Evolutionary conservation across 2,888 invertebrate genomes (phyloP).

Genomic region (Trichopoda pennipes): DNA sequence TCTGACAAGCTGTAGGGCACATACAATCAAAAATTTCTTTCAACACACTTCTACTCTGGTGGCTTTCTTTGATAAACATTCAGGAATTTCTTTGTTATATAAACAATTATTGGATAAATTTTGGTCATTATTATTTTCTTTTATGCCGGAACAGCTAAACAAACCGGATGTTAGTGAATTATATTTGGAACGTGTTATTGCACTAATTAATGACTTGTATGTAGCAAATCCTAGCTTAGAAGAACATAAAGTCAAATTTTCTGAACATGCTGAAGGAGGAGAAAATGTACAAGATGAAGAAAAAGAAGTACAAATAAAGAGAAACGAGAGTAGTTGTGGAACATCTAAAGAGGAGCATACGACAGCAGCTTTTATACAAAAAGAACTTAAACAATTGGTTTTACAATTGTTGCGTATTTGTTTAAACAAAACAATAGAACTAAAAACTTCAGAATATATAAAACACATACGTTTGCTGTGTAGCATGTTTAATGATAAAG

Average conservation of each 20-base stretch:
- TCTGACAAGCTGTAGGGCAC: slow-evolving; percentile 78
- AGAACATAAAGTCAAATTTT: slow-evolving; percentile 83
- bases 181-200: slow-evolving; percentile 79
- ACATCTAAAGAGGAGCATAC: slow-evolving; percentile 51
- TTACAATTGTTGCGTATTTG: slow-evolving; percentile 80
- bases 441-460: slow-evolving; percentile 81
- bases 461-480: slow-evolving; percentile 83
- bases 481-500: slow-evolving; percentile 82
- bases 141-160: slow-evolving; percentile 72
- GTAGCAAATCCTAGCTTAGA: slow-evolving; percentile 79
- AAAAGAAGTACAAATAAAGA: too few species aligned
- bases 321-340: slow-evolving; percentile 1
- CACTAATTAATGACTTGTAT: slow-evolving; percentile 80
- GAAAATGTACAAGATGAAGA: too few species aligned
- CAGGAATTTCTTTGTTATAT: slow-evolving; percentile 74
- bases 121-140: slow-evolving; percentile 75
- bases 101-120: slow-evolving; percentile 73
- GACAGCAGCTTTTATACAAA: slow-evolving; percentile 73
- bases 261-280: slow-evolving; percentile 68
- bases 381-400: slow-evolving; percentile 76
- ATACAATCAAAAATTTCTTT: slow-evolving; percentile 81
- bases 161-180: slow-evolving; percentile 71
- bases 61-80: slow-evolving; percentile 83
- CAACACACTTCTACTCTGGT: slow-evolving; percentile 82
- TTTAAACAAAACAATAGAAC: slow-evolving; percentile 82